A percentile compares a stretch with the other conserved stretches of the same genome.
Conservation (phyloP, 2,797 vertebrate species). For the Leucoraja ocellata region DNA sequence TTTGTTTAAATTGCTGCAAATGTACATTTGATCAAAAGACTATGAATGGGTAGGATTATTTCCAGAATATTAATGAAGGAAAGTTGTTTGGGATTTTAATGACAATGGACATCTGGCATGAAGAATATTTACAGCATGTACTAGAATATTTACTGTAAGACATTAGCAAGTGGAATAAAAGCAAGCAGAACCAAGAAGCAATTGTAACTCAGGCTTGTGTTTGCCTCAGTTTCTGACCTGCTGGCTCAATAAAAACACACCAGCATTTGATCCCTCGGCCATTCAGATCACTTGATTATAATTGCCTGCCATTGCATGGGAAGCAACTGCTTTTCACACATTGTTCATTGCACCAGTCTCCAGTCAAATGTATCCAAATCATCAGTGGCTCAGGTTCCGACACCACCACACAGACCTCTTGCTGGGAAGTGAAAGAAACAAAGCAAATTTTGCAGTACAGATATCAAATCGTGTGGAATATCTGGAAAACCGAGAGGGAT, state of each 20-base stretch:
- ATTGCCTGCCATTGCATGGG: neutral
- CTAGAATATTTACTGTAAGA: neutral
- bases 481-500: neutral
- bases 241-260: neutral
- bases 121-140: neutral
- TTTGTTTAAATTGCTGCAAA: neutral
- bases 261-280: no score
- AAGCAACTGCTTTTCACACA: neutral
- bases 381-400: constrained; percentile 1
- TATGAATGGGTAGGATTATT: neutral
- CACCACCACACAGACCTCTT: no score
- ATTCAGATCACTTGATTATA: neutral
- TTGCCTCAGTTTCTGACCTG: neutral
- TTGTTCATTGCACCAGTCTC: neutral
- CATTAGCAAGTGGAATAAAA: neutral
- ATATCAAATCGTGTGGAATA: neutral
- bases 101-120: neutral
- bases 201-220: neutral
- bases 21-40: constrained; percentile 10
- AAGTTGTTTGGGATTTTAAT: neutral
- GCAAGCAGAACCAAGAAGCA: neutral
- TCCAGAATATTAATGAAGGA: neutral
- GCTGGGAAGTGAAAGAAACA: neutral
- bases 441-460: neutral
- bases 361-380: neutral